Conservation (phyloP, 2,888 invertebrate species). For the Nemoura dubitans region DNA sequence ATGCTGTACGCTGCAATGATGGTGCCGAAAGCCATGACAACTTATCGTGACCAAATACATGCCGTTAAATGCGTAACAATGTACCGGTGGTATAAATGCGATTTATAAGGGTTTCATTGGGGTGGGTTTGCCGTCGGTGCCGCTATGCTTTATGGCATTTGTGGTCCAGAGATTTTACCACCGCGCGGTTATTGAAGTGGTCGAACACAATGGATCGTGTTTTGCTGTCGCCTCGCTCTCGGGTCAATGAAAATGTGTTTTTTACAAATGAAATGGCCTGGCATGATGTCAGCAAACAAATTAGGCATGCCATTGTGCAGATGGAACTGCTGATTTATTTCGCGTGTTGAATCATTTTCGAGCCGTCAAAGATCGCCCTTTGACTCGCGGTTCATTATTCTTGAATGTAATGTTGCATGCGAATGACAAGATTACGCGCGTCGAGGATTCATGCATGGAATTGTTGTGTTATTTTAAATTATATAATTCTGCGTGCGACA, state of each 20-base stretch:
- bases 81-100: background rate
- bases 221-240: slow-evolving; percentile 8
- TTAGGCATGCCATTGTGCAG: background rate
- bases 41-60: too few relatives aligned
- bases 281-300: slow-evolving; percentile 12
- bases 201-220: background rate
- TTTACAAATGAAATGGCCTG: slow-evolving; percentile 22
- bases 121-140: background rate
- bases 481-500: background rate
- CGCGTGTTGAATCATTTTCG: background rate
- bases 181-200: background rate
- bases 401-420: background rate
- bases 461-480: background rate
- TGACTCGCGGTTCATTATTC: background rate
- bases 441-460: background rate
- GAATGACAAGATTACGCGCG: background rate
- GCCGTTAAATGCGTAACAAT: too few relatives aligned
- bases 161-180: background rate
- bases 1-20: too few relatives aligned
- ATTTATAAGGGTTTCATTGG: background rate
- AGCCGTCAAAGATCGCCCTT: background rate
- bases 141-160: background rate
- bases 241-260: slow-evolving; percentile 21
- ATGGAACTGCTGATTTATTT: background rate
- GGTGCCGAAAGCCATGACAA: too few relatives aligned